Percentiles rank a stretch among this genome's conserved stretches.
Conservation (phyloP, 2,888 invertebrate species). For the Cinara cedri region DNA sequence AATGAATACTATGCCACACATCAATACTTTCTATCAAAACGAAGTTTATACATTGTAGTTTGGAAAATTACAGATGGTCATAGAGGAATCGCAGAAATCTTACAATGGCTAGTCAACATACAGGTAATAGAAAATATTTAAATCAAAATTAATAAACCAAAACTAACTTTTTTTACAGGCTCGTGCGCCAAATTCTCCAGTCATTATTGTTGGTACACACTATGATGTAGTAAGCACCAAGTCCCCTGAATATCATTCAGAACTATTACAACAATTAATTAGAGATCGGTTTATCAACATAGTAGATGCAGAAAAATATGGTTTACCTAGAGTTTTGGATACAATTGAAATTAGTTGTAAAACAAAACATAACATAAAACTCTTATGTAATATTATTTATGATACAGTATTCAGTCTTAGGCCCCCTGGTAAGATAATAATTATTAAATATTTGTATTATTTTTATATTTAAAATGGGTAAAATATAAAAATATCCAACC, state of each 20-base stretch:
- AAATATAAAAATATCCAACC: conserved; percentile 7
- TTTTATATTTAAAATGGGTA: neutral
- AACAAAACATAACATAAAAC: conserved; percentile 85
- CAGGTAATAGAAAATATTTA: conserved; percentile 66
- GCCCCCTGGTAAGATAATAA: conserved; percentile 73
- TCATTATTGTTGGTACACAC: conserved; percentile 95
- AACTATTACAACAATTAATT: conserved; percentile 86
- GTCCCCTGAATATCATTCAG: conserved; percentile 69
- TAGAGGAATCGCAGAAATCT: conserved; percentile 84
- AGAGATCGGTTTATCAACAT: conserved; percentile 86
- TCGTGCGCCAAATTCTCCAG: conserved; percentile 94
- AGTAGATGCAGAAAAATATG: conserved; percentile 94
- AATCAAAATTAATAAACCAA: neutral
- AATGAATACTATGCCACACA: conserved; percentile 97
- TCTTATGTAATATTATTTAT: conserved; percentile 89
- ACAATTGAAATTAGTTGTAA: conserved; percentile 88
- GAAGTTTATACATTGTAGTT: conserved; percentile 92
- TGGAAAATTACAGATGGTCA: conserved; percentile 94
- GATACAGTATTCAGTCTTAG: conserved; percentile 90
- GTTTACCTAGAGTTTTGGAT: conserved; percentile 89
- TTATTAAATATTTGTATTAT: neutral
- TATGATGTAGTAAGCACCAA: conserved; percentile 81
- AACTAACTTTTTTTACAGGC: conserved; percentile 66
- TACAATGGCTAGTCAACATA: conserved; percentile 95
- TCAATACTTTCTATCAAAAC: conserved; percentile 95